Conservation (phyloP, 1,140 invertebrate species). For the Polypedilum pembai region DNA sequence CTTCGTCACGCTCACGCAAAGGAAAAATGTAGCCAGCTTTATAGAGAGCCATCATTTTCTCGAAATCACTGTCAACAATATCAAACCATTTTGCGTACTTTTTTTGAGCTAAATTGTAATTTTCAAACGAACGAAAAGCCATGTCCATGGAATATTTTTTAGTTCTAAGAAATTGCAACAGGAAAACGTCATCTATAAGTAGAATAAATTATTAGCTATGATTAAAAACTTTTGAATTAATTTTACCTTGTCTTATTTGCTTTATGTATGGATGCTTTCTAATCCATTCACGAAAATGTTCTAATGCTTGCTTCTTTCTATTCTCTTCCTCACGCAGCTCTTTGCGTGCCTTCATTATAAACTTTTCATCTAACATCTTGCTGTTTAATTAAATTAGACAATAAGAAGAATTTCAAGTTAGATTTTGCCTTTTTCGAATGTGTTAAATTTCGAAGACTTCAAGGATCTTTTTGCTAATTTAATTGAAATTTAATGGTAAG, state of each 20-base stretch:
- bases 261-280: constrained; percentile 51
- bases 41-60: constrained; percentile 58
- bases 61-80: constrained; percentile 60
- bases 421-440: no score
- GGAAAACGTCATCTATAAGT: constrained; percentile 56
- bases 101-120: constrained; percentile 66
- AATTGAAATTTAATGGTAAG: no score
- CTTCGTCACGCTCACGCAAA: constrained; percentile 55
- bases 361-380: neutral
- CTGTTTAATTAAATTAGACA: neutral
- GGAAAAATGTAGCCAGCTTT: constrained; percentile 65
- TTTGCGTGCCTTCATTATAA: constrained; percentile 31
- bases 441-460: no score
- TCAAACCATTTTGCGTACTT: constrained; percentile 70
- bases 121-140: constrained; percentile 69
- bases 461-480: no score
- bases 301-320: constrained; percentile 46
- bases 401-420: no score
- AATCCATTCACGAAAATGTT: constrained; percentile 52
- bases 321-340: constrained; percentile 51
- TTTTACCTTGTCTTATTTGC: constrained; percentile 48
- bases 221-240: neutral
- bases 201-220: neutral
- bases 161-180: constrained; percentile 68
- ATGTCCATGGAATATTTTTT: constrained; percentile 74